Evolutionary conservation across 35 echinoderm and acorn worm genomes (phyloP).

Genomic region (Stichopus chloronotus): DNA sequence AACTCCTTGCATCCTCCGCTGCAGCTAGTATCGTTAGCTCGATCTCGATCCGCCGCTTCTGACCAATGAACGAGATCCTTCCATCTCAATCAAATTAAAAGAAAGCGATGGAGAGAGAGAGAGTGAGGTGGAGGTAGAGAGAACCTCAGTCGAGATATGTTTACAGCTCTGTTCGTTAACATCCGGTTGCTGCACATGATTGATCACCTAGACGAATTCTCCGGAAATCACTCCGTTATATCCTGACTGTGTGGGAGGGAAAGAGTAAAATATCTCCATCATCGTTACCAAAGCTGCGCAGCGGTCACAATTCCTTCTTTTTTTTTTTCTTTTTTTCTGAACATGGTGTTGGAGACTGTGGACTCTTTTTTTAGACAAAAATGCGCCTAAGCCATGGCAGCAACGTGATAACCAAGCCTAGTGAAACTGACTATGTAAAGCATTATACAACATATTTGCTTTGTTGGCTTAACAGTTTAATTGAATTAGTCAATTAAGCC

Average conservation of each 20-base stretch:
- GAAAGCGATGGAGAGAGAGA: slow-evolving; percentile 10
- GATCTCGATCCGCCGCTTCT: not conserved
- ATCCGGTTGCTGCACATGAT: slow-evolving; percentile 31
- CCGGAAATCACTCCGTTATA: slow-evolving; percentile 45
- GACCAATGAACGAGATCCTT: slow-evolving; percentile 9
- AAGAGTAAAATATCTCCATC: slow-evolving; percentile 8
- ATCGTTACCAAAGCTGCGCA: not conserved
- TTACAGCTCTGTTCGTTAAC: slow-evolving; percentile 31
- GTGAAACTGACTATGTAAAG: not conserved
- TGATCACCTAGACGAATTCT: slow-evolving; percentile 21
- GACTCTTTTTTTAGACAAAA: not conserved
- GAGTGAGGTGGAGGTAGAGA: not conserved
- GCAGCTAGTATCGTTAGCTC: not conserved
- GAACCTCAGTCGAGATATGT: slow-evolving; percentile 41
- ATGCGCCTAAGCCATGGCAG: not conserved
- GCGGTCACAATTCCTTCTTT: not conserved
- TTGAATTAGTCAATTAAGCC: slow-evolving; percentile 34
- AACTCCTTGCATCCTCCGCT: not conserved
- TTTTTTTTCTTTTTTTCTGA: not conserved
- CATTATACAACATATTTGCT: slow-evolving; percentile 30
- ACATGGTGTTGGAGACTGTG: too few species aligned
- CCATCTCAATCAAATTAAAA: slow-evolving; percentile 46
- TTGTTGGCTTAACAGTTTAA: slow-evolving; percentile 49
- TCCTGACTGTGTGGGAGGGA: slow-evolving; percentile 29
- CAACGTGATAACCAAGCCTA: not conserved